Base-by-base conservation (phyloP, 2,797 vertebrate species). In the Picus viridis region DNA sequence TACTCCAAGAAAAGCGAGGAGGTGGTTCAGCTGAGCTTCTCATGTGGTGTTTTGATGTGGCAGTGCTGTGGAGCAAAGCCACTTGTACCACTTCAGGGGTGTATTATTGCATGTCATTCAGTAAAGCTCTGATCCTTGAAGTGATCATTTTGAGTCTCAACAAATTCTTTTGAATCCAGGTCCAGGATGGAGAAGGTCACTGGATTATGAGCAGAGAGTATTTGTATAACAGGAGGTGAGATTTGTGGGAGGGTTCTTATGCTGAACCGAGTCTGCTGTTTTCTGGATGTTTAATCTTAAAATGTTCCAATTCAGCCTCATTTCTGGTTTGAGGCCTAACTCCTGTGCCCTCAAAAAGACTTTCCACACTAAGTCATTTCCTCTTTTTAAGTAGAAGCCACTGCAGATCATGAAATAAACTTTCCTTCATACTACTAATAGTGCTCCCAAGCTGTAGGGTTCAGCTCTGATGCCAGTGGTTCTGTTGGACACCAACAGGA, bases 271-370 rank as follows among this genome's bases (percentile, higher is more conserved):
- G 70, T 70, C 54, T 90, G 29, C 47, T 79, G 14, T 62, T 43
- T 83, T 71, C 43, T 83, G 58, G 11, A 70, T 59, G 23, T n/a
- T 93, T 87, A 95, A 90, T 69, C 51, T 84, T 77, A 41, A 77
- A 76, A 43, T 23, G 8, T 84, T 93, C 74, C 10, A 61, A 17
- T 82, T 91, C 10, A 39, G 22, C 5, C 62, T 69, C 82, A 29
- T 73, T 73, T 92, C 72, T 75, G 64, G 47, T 71, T 32, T 0
- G 0, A 43, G 12, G 5, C 22, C 3, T 62, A 86, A 67, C 34
- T 70, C 27, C 24, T 51, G 15, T 67, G 39, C 54, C 23, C n/a
- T 95, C 65, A 79, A 19, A 83, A 93, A 89, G 63, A 56, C 36
- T 88, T 84, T 68, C 51, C 49, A 71, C 20, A 9, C 36, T 71